phyloP scores from a whole-genome alignment of 1,140 invertebrate genomes.

The Acyrthosiphon pisum region DNA sequence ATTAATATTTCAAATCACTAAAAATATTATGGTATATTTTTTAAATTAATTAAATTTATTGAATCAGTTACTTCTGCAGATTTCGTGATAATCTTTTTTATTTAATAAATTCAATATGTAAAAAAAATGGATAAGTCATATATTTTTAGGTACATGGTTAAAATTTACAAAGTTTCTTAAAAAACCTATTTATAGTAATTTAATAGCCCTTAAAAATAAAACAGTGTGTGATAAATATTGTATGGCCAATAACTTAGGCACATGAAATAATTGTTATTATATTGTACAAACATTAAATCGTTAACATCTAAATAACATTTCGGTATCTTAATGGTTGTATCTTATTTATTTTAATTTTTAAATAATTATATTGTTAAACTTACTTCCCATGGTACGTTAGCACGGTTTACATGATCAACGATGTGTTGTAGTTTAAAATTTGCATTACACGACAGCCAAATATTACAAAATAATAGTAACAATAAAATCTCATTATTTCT shows the following conservation, averaged over 20 bases:
- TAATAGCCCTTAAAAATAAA: not conserved
- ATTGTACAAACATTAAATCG: not conserved
- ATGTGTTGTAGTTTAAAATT: not conserved
- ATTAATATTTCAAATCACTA: not conserved
- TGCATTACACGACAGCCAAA: not conserved
- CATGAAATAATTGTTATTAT: not conserved
- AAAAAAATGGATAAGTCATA: not conserved
- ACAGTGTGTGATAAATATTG: not conserved
- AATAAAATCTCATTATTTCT: not conserved
- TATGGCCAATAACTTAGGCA: not conserved
- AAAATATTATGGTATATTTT: not conserved
- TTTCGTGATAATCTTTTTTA: not conserved
- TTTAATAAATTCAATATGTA: not conserved
- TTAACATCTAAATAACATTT: not conserved
- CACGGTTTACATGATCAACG: slow-evolving; percentile 1
- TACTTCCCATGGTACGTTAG: slow-evolving; percentile 22
- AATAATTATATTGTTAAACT: not conserved
- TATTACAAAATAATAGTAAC: not conserved
- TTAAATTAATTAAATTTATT: not conserved
- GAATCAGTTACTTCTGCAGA: not conserved
- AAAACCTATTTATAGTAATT: not conserved
- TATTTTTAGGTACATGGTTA: not conserved
- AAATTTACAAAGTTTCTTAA: not conserved
- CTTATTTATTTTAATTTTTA: not conserved
- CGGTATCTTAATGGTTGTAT: not conserved